Base-by-base conservation (phyloP, 2,888 invertebrate species). In the Lysandra coridon region DNA sequence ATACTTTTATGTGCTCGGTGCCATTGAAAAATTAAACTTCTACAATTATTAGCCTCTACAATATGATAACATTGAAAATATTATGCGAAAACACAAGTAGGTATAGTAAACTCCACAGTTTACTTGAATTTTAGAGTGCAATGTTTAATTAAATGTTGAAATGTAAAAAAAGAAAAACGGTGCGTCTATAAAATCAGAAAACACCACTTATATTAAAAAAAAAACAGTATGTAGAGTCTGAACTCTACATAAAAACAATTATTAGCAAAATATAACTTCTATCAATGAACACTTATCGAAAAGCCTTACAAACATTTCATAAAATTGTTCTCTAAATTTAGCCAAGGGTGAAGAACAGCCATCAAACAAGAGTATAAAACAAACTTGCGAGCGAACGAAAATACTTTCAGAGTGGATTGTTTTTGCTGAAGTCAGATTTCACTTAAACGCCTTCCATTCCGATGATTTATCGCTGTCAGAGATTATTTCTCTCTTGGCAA, bases 381-480 rank as follows among this genome's bases (percentile, higher is more conserved):
- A 69, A 69, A 69, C 33, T 37, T 37, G 33, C 33, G n/a, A 64
- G 64, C 64, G 69, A 69, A 37, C 69, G 69, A 69, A 69, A 69
- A 69, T 69, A 69, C 69, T 69, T 69, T 69, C 69, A 69, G 69
- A 69, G 69, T 37, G 69, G 69, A 69, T 69, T 69, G 69, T 69
- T 69, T 69, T 69, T 69, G 64, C 17, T 14, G 33, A 69, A 69
- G 69, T 33, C 33, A 69, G 69, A 14, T 69, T 69, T 69, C 69
- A 33, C 69, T 69, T 12, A 69, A 69, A 69, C 17, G 17, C 33
- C 6, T 69, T 33, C 33, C 14, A 69, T 37, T 69, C 33, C 64
- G 33, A 69, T 33, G 69, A 69, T 37, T 69, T 69, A 69, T 69
- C 33, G 33, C 69, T 37, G 69, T 69, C 69, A 37, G 69, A 69